Evolutionary conservation across 1,140 invertebrate species (phyloP).

Genomic region (Phthorimaea operculella): DNA sequence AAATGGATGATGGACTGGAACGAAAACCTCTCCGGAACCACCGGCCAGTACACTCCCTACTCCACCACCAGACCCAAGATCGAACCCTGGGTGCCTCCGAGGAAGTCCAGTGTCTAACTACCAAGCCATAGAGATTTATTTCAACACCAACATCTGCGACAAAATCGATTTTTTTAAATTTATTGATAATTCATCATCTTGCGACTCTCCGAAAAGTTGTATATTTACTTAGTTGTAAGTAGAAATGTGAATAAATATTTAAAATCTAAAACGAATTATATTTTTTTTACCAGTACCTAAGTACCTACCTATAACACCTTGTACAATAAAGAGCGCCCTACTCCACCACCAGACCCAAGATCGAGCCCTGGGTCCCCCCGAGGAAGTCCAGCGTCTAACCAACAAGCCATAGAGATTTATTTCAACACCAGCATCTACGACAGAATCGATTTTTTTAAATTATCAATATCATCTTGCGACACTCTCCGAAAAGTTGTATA

Average conservation of each 20-base stretch:
- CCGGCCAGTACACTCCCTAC: conserved; percentile 87
- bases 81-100: conserved; percentile 81
- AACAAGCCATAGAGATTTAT: no score
- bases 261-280: conserved; percentile 9
- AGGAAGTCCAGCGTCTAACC: conserved; percentile 26
- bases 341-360: conserved; percentile 86
- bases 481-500: background rate
- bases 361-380: conserved; percentile 84
- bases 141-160: no score
- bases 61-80: conserved; percentile 87
- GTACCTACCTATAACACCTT: no score
- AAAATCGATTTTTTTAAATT: no score
- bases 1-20: conserved; percentile 88
- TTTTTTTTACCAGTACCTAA: no score
- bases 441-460: no score
- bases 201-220: background rate
- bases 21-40: conserved; percentile 86
- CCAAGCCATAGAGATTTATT: no score
- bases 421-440: no score
- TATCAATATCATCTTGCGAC: no score
- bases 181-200: no score
- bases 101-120: conserved; percentile 26
- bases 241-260: conserved; percentile 46
- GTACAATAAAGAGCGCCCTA: no score
- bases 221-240: conserved; percentile 40